A percentile compares a stretch with the other conserved stretches of the same genome.
phyloP scores from a whole-genome alignment of 2,888 invertebrate genomes.

The Aleiodes alternator region DNA sequence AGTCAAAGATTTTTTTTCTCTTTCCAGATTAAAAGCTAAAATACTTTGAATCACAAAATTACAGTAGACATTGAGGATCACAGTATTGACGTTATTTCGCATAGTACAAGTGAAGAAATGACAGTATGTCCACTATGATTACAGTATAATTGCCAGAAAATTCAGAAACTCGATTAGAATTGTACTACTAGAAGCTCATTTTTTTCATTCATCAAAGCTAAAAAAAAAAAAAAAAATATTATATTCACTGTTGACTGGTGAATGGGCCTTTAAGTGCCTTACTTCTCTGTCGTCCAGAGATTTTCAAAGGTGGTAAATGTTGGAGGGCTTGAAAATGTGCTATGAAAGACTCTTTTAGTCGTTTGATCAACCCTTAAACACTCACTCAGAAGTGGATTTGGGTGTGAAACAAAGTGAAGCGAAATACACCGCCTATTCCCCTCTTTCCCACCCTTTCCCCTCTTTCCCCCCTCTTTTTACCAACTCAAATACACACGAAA shows the following conservation, averaged over 20 bases:
- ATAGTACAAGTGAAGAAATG: too few species aligned
- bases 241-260: neutral
- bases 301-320: conserved; percentile 10
- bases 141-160: too few species aligned
- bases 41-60: too few species aligned
- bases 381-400: conserved; percentile 11
- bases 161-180: too few species aligned
- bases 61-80: too few species aligned
- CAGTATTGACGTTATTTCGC: too few species aligned
- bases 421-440: conserved; percentile 12
- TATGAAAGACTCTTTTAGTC: neutral
- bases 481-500: neutral
- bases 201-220: too few species aligned
- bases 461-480: neutral
- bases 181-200: too few species aligned
- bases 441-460: neutral
- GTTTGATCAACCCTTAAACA: conserved; percentile 25
- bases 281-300: neutral
- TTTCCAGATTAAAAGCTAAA: too few species aligned
- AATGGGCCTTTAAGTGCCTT: neutral
- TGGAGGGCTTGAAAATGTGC: conserved; percentile 10
- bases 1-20: too few species aligned
- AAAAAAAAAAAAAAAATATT: conserved; percentile 1
- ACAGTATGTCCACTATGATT: too few species aligned
- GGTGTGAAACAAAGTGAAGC: conserved; percentile 21